A percentile compares a stretch with the other conserved stretches of the same genome.
Evolutionary conservation across 2,888 invertebrate species (phyloP).

Genomic region (Agonopterix subpropinquella): DNA sequence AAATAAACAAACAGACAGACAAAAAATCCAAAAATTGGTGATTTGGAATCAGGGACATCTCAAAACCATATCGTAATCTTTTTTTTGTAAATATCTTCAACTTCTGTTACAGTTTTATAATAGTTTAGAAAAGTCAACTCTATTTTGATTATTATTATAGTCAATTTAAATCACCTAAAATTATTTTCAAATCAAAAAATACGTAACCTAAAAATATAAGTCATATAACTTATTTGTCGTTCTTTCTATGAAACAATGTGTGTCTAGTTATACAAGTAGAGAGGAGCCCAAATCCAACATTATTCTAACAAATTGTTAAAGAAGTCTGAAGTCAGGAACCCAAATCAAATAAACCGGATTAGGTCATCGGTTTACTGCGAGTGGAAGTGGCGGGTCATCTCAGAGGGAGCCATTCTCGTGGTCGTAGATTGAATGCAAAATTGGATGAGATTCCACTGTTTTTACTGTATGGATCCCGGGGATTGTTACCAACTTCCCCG

Average conservation of each 20-base stretch:
- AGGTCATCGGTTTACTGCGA: slow-evolving; percentile 71
- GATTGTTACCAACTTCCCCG: slow-evolving; percentile 48
- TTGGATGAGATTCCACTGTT: slow-evolving; percentile 71
- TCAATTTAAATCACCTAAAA: too few species aligned
- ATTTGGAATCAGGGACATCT: too few species aligned
- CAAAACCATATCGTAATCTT: too few species aligned
- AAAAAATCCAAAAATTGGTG: too few species aligned
- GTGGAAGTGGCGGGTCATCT: slow-evolving; percentile 72
- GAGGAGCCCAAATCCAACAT: slow-evolving; percentile 28
- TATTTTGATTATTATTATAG: too few species aligned
- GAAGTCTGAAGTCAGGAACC: slow-evolving; percentile 58
- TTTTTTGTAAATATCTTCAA: too few species aligned
- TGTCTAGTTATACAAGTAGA: not conserved
- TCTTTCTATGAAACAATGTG: not conserved
- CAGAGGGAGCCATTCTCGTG: slow-evolving; percentile 68
- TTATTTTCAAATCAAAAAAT: too few species aligned
- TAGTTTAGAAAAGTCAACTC: too few species aligned
- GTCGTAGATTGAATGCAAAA: slow-evolving; percentile 75
- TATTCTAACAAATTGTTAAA: slow-evolving; percentile 54
- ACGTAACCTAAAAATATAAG: too few species aligned
- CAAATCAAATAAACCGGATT: slow-evolving; percentile 73
- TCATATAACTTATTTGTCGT: too few species aligned
- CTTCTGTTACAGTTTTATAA: too few species aligned
- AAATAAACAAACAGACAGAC: too few species aligned
- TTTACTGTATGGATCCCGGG: slow-evolving; percentile 61